Evolutionary conservation across 2,888 invertebrate genomes (phyloP), one percentile per base, ranked within the genome.

Genomic region (Metacarcinus magister): DNA sequence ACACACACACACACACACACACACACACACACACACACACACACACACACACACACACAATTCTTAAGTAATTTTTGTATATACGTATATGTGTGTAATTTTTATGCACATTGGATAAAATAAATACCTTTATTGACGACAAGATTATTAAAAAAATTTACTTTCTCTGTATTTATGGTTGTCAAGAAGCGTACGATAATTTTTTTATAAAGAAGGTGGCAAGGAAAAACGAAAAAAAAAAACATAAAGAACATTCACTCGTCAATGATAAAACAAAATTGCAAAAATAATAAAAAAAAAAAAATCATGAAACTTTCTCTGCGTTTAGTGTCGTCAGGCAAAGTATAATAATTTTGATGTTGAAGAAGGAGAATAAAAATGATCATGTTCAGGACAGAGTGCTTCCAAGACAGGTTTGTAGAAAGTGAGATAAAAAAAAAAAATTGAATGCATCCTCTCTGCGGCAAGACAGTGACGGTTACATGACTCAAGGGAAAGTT

Each of bases 1-100:
- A 48, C 92, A 32, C 23, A 67, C 60, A 93, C 23, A 67, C 44
- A 39, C 13, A 93, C 93, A 93, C 19, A 93, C 44, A 91, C 46
- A 60, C 32, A 93, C 39, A 60, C 60, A 60, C 32, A 93, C 32
- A 93, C 54, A 93, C 28, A 60, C 32, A 60, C 28, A 60, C 32
- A 93, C 28, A 48, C 48, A 48, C 48, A 8, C 5, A 13, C 13
- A 5, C 7, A 48, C 13, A n/a, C n/a, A n/a, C n/a, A n/a, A n/a
- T n/a, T n/a, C n/a, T n/a, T n/a, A n/a, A n/a, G n/a, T n/a, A n/a
- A 5, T 8, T 8, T 48, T 13, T 48, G 10, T 48, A 13, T 48
- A 23, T 75, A 23, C 8, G 75, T 75, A n/a, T 75, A n/a, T 75
- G 75, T 28, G 75, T 75, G 23, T 75, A 48, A 48, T 5, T 48